Base-by-base conservation (phyloP, 2,797 vertebrate genomes). In the Triplophysa bombifrons region DNA sequence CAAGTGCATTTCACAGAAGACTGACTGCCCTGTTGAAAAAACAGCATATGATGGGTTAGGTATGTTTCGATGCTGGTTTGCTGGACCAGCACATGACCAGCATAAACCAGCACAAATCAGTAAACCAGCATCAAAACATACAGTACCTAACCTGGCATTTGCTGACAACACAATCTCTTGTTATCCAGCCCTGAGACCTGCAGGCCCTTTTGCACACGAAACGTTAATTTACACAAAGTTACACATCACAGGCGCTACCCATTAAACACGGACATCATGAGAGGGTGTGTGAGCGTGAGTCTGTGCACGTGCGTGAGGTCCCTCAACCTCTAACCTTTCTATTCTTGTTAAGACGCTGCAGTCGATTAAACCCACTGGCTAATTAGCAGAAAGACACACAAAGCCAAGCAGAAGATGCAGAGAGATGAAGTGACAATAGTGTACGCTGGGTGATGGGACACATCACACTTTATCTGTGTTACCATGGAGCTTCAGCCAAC, bases 401-500 rank as follows among this genome's bases (percentile, higher is more conserved):
- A 61, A 74, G 69, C 75, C 48, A 63, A 55, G 44, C 58, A 30
- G 73, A 75, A 48, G 64, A 73, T 30, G 50, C 50, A 11, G 16
- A 74, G 80, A 83, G 44, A 51, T 65, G 55, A 72, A 61, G 82
- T 46, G 74, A 82, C 74, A 78, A 78, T 44, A 34, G 63, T 44
- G 75, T 74, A 76, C 19, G 82, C 64, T 58, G 81, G 76, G 67
- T 68, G 74, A 71, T 64, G 73, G 72, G 79, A 86, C 72, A 74
- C 75, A 78, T 84, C 76, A 76, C 80, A 83, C 74, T 74, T 84
- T 41, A 20, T 69, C 56, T 73, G 74, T 19, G 82, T 83, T 85
- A 51, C 84, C 82, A 84, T 82, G 74, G 85, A 72, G 84, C 76
- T 48, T 46, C 56, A 82, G 71, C 78, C 63, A 71, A 79, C 79